These are phyloP conservation scores for Philopotamus ludificatus DNA, from an alignment of 1,140 invertebrate genomes.

Conservation along the genomic window DNA sequence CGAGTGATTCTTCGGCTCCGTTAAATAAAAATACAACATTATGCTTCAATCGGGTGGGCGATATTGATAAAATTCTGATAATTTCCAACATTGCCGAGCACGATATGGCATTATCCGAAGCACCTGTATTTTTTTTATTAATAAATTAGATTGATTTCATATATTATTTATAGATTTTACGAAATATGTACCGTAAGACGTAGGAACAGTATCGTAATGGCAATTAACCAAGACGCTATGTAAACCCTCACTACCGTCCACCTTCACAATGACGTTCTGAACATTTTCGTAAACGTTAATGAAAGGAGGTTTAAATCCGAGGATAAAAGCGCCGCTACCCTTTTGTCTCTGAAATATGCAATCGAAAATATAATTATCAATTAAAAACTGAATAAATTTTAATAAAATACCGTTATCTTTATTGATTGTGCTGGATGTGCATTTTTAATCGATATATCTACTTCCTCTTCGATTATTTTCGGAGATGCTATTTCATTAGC, in stretches of 20 bases:
- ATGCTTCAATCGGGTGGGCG: constrained; percentile 54
- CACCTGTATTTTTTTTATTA: constrained; percentile 53
- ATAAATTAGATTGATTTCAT: not conserved
- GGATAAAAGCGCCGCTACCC: constrained; percentile 53
- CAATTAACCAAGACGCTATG: constrained; percentile 73
- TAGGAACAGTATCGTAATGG: constrained; percentile 77
- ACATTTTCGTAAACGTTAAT: constrained; percentile 57
- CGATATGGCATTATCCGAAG: constrained; percentile 74
- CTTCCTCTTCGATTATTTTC: constrained; percentile 27
- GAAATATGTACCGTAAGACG: constrained; percentile 59
- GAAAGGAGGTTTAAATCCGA: constrained; percentile 49
- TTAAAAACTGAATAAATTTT: not conserved
- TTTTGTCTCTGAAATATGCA: constrained; percentile 30
- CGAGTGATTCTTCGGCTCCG: constrained; percentile 71
- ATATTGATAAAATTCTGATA: constrained; percentile 62
- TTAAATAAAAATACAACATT: constrained; percentile 78
- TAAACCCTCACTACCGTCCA: constrained; percentile 57
- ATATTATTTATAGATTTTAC: not conserved
- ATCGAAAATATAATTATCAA: not conserved
- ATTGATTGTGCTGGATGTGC: constrained; percentile 26
- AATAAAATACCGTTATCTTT: constrained; percentile 26
- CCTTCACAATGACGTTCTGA: constrained; percentile 68
- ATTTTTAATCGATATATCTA: constrained; percentile 1
- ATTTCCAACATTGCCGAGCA: constrained; percentile 76
- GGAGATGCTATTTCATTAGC: constrained; percentile 29